phyloP scores from a whole-genome alignment of 2,888 invertebrate species.

The Leucophora obtusa region DNA sequence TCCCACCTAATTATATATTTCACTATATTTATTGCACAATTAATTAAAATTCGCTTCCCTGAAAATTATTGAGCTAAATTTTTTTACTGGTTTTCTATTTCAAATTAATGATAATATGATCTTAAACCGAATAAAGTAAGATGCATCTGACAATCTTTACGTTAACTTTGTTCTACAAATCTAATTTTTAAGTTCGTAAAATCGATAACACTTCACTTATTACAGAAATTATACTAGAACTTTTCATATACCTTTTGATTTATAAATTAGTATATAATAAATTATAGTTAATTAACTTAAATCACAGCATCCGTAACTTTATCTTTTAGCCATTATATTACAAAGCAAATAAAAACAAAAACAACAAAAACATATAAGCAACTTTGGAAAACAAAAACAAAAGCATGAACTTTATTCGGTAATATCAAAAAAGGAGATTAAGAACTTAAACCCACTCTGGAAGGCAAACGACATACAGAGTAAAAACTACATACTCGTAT shows the following conservation, averaged over 20 bases:
- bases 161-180: no score
- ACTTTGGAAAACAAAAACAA: neutral
- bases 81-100: no score
- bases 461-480: neutral
- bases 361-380: neutral
- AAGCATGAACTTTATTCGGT: neutral
- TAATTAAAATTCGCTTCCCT: no score
- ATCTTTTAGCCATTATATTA: neutral
- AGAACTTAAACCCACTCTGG: constrained; percentile 15
- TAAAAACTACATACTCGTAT: constrained; percentile 11
- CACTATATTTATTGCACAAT: no score
- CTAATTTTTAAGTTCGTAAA: no score
- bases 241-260: neutral
- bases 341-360: neutral
- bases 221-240: no score
- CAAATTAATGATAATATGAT: no score
- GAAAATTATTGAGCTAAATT: no score
- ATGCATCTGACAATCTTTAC: no score
- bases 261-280: neutral
- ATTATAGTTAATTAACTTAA: neutral
- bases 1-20: no score
- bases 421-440: constrained; percentile 22
- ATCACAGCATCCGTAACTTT: neutral
- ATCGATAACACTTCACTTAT: no score
- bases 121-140: no score